Conservation (phyloP, 2,113 vertebrate genomes). For the Mellivora capensis region DNA sequence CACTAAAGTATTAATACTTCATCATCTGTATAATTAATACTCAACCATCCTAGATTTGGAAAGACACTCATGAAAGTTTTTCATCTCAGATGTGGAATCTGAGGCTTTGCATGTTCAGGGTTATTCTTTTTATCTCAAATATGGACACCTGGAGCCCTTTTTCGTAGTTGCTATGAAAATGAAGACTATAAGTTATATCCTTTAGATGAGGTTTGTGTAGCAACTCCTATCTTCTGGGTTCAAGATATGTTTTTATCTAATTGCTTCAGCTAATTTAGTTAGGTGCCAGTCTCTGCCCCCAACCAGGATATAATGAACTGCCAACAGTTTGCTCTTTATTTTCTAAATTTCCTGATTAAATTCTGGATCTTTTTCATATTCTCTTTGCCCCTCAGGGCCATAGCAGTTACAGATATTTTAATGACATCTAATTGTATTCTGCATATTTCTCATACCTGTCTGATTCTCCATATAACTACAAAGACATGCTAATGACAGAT, state of each 20-base stretch:
- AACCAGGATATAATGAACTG: background rate
- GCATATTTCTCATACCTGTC: background rate
- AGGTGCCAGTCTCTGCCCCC: background rate
- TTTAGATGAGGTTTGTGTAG: background rate
- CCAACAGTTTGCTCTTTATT: background rate
- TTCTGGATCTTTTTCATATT: background rate
- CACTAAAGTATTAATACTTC: slow-evolving; percentile 55
- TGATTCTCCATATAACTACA: background rate
- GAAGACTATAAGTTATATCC: background rate
- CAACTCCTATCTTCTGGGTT: background rate
- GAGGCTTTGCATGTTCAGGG: background rate
- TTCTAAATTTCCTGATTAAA: slow-evolving; percentile 20
- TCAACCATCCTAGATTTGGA: slow-evolving; percentile 42
- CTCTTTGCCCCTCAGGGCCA: background rate
- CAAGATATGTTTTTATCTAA: background rate
- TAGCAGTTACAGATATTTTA: background rate
- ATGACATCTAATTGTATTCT: background rate
- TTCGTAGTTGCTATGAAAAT: background rate
- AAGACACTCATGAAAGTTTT: slow-evolving; percentile 1
- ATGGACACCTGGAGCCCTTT: background rate
- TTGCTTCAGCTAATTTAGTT: background rate
- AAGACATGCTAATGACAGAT: background rate
- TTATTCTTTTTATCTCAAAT: background rate
- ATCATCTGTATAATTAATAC: slow-evolving; percentile 62
- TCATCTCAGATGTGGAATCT: slow-evolving; percentile 4